Conservation (phyloP, 2,113 vertebrate species). For the Anoura caudifer region DNA sequence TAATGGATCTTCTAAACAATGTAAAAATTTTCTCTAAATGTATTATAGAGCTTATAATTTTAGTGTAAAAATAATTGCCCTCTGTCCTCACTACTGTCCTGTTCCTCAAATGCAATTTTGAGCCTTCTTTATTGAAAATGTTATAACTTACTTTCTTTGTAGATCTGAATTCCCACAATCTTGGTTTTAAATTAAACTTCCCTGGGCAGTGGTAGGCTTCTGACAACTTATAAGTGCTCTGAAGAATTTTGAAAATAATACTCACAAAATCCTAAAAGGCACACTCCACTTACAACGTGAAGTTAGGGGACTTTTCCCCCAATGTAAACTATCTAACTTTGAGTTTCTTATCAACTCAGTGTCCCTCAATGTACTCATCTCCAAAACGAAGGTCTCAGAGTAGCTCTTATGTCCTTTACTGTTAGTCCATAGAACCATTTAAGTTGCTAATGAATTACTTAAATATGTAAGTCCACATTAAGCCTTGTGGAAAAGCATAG, state of each 20-base stretch:
- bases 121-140: neutral
- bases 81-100: neutral
- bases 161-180: neutral
- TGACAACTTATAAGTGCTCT: neutral
- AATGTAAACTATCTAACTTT: neutral
- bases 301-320: neutral
- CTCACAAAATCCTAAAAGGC: neutral
- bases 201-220: neutral
- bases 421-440: conserved; percentile 29
- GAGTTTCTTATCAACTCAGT: neutral
- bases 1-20: conserved; percentile 52
- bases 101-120: conserved; percentile 4
- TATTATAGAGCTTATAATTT: conserved; percentile 32
- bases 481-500: conserved; percentile 63
- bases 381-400: conserved; percentile 47
- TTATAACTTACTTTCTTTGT: neutral
- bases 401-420: neutral
- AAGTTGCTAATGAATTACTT: conserved; percentile 65
- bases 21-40: conserved; percentile 53
- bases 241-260: neutral
- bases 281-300: neutral
- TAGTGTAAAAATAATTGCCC: conserved; percentile 17
- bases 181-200: neutral
- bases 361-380: conserved; percentile 17
- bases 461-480: conserved; percentile 59